These are phyloP conservation scores for Harpegnathos saltator DNA, from an alignment of 1,140 invertebrate genomes.

Conservation along the genomic window DNA sequence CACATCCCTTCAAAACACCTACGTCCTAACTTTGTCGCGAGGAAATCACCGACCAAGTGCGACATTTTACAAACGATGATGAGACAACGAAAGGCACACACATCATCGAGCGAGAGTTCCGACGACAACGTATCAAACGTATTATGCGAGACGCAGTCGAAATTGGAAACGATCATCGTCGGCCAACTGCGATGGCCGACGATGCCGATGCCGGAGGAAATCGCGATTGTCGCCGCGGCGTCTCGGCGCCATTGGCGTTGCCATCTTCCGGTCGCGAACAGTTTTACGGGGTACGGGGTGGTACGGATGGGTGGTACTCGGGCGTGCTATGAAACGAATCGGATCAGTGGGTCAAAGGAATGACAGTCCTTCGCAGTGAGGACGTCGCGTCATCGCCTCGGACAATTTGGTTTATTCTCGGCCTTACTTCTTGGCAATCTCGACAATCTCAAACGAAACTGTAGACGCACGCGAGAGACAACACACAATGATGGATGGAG, in stretches of 20 bases:
- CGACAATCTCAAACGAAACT: background rate
- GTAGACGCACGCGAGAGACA: slow-evolving; percentile 13
- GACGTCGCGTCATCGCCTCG: background rate
- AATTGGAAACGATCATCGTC: slow-evolving; percentile 1
- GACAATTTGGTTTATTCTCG: slow-evolving; percentile 10
- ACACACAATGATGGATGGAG: slow-evolving; percentile 41
- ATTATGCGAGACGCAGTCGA: background rate
- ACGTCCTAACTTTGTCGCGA: background rate
- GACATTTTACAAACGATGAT: background rate
- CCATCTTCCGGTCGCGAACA: slow-evolving; percentile 56
- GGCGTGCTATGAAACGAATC: slow-evolving; percentile 40
- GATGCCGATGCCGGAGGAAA: background rate
- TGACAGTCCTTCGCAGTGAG: background rate
- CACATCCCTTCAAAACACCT: background rate
- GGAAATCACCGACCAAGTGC: background rate
- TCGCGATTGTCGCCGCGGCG: slow-evolving; percentile 32
- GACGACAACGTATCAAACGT: background rate
- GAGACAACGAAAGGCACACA: background rate
- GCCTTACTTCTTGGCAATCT: too few species aligned
- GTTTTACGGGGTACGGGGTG: slow-evolving; percentile 26
- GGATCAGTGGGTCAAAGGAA: slow-evolving; percentile 65
- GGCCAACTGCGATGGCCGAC: background rate
- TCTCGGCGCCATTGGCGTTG: slow-evolving; percentile 34
- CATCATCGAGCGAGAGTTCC: background rate
- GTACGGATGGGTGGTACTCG: too few species aligned